Evolutionary conservation across 1,140 invertebrate genomes (phyloP).

Genomic region (Trichomalopsis sarcophagae): DNA sequence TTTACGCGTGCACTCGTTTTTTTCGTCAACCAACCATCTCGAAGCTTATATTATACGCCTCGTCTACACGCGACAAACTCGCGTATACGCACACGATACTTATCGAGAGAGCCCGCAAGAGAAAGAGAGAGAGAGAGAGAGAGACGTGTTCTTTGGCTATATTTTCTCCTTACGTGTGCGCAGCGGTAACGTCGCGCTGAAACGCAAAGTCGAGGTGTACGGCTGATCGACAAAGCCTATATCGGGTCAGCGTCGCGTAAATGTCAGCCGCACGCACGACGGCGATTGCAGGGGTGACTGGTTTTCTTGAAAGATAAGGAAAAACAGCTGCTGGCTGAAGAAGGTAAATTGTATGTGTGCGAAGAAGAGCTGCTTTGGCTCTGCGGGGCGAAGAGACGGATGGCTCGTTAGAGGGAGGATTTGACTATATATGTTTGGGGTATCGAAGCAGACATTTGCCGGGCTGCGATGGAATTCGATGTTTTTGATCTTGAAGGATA

Average conservation of each 20-base stretch:
- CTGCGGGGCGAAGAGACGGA: neutral
- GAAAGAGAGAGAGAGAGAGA: neutral
- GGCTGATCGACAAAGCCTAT: conserved; percentile 24
- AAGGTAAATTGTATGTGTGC: neutral
- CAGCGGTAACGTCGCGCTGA: neutral
- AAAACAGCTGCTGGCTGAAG: neutral
- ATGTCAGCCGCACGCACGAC: neutral
- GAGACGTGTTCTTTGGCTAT: conserved; percentile 5
- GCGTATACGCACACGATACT: neutral
- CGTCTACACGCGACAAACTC: neutral
- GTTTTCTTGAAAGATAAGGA: neutral
- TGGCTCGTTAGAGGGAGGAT: neutral
- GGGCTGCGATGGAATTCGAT: neutral
- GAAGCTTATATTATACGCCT: neutral
- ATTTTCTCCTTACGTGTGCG: neutral
- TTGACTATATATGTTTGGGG: neutral
- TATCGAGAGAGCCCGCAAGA: neutral
- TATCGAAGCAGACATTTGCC: too few species aligned
- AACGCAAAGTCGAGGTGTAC: conserved; percentile 13
- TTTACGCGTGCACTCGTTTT: neutral
- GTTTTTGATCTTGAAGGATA: neutral
- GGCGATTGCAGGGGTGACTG: neutral
- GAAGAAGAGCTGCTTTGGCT: neutral
- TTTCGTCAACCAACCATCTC: neutral
- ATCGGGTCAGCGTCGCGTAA: neutral